Base-by-base conservation (phyloP, 2,888 invertebrate species). In the Barypeithes pellucidus region DNA sequence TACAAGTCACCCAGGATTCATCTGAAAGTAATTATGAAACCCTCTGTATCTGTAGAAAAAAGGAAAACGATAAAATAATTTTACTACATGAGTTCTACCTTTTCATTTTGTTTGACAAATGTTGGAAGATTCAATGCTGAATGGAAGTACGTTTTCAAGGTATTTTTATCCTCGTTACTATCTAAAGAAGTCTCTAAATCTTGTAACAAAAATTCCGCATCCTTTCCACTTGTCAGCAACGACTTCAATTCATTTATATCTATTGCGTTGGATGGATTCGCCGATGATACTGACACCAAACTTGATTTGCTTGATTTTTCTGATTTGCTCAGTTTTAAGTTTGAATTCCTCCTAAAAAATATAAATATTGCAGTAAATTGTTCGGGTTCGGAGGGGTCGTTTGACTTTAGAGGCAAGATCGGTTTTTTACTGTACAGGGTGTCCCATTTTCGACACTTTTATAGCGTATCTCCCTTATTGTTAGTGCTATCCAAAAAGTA, bases 91-190 rank as follows among this genome's bases (percentile, higher is more conserved):
- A n/a, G n/a, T n/a, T n/a, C n/a, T 39, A 52, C 24, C 22, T 24
- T 52, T 52, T 39, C 24, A 22, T 52, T 41, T 77, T 78, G 45
- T 73, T 89, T 89, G 22, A 94, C 86, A 82, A 92, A 94, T 0
- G 94, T 94, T 0, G 94, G 94, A 70, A 95, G 85, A 83, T 93
- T 91, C 47, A 93, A 88, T 73, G 93, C 90, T 7, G 94, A 95
- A 77, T 89, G 88, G 78, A 87, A 88, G 16, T 88, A 87, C 72
- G 83, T 89, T 88, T 77, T 86, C 87, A 77, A 43, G 22, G 88
- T 87, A 0, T 86, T 87, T 16, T 77, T 82, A 88, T 88, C 66
- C 87, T 75, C 76, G 14, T 45, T 68, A 83, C 78, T 87, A 3
- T 76, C 66, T 76, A 90, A 89, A 16, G 89, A 89, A 12, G 91